Evolutionary conservation across 1,140 invertebrate genomes (phyloP), one percentile per base, ranked within the genome.

Genomic region (Gryon sp.): DNA sequence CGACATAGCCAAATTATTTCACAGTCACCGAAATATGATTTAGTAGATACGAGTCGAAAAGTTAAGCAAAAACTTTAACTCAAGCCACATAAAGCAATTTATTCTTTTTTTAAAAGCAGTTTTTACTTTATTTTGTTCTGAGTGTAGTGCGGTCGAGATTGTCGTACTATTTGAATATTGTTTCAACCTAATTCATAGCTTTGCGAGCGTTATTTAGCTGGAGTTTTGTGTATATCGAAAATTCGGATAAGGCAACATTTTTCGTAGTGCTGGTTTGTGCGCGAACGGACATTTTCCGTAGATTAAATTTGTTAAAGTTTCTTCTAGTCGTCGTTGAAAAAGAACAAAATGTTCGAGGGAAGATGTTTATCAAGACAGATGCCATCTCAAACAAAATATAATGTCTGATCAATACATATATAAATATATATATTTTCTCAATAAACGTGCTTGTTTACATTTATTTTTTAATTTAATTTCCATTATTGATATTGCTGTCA

Each of bases 121-220:
- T n/a, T n/a, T n/a, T n/a, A n/a, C n/a, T n/a, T n/a, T n/a, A n/a
- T n/a, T n/a, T n/a, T n/a, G n/a, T n/a, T n/a, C n/a, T n/a, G n/a
- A n/a, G n/a, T n/a, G n/a, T n/a, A n/a, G n/a, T n/a, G n/a, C n/a
- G 11, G 1, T 24, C 32, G 32, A 18, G 32, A 30, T 50, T 34
- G 38, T 53, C 36, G 26, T 40, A 34, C 40, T 50, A 62, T 62
- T 62, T 50, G 59, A 62, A 50, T 62, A 50, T 50, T 62, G 59
- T 62, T 48, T 48, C 41, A 18, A 28, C 32, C 11, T 32, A 59
- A 59, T 46, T 32, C 19, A 22, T 26, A 11, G 11, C 40, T 45
- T 43, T 8, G 28, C 16, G 28, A 11, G 5, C 34, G 11, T 15
- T 41, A 22, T 43, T 22, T 30, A 28, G 19, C 40, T 26, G 14